Base-by-base conservation (phyloP, 23 tunicate species). In the Diplosoma virens region DNA sequence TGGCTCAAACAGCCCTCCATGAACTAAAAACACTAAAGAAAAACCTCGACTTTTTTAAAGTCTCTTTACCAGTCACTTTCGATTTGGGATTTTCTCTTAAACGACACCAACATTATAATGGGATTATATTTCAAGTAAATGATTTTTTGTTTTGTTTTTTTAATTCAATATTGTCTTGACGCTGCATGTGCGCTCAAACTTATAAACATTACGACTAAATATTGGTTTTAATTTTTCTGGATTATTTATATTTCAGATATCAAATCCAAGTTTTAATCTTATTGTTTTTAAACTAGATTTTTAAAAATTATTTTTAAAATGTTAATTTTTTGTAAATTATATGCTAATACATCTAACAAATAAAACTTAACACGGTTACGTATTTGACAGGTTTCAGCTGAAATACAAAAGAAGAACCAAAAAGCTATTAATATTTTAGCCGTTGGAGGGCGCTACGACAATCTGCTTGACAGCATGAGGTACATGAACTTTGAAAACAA, bases 381-480 rank as follows among this genome's bases (percentile, higher is more conserved):
- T n/a, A n/a, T 33, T 25, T 86, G 1, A 2, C 67, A 90, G 97
- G 87, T 90, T 9, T 90, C 86, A 1, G 82, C 89, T 4, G 86
- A 79, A 67, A 84, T 90, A 16, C 84, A 72, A 74, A 73, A 75
- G 24, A 74, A 79, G 64, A 73, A 79, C 33, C 73, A 46, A 26
- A 74, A 78, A 2, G 79, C 82, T 0, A 78, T 76, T 66, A 90
- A 90, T 9, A 79, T 90, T 0, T 53, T 90, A 5, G 97, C 97
- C 20, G 71, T 73, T 0, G 97, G 97, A 37, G 97, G 97, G 1
- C 58, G 97, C 1, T 90, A 90, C 47, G 86, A 84, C 46, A 66
- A 78, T 9, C 79, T 90, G 52, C 36, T 90, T 45, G 78, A 74
- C 26, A 56, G 73, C 31, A 30, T 82, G 30, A 25, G 33, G 0